Base-by-base conservation (phyloP, 1,140 invertebrate species). In the Colletes gigas region DNA sequence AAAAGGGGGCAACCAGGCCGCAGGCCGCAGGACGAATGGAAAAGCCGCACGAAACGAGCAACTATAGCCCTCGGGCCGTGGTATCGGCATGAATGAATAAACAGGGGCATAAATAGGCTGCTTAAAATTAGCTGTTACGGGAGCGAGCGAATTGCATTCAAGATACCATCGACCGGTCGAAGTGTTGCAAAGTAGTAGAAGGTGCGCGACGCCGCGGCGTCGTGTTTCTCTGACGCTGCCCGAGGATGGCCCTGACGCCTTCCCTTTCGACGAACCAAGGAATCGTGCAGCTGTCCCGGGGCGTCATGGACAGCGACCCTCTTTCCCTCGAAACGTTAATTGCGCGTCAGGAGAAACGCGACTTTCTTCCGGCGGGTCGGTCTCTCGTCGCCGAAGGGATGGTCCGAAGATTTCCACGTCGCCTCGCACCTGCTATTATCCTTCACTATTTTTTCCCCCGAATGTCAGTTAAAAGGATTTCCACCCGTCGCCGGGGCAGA, bases 1-100 rank as follows among this genome's bases (percentile, higher is more conserved):
- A 84, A 84, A 84, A 84, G 83, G 73, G 78, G 72, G 54, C 55
- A 21, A 78, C 17, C 55, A 6, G 57, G 74, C 30, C 30, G 68
- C 55, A 6, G 57, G 74, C 30, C 30, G 68, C n/a, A 59, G 54
- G 70, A 62, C 72, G 81, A 86, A 71, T 81, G 83, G 82, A 83
- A 86, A 86, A 80, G 77, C 81, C 57, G 85, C 87, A 89, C 88
- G 88, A 87, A 89, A 91, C 86, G 83, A 85, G 83, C 83, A 89
- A 82, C 84, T 50, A 54, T 69, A 59, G 68, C 67, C 74, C 84
- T 71, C 76, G 47, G 68, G 79, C 81, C 85, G 82, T 85, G 85
- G 76, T 90, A 82, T 85, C 85, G 86, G 88, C 84, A 87, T 89
- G 84, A 91, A 91, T 90, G 89, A 90, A 91, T 89, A 89, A 89